phyloP scores from a whole-genome alignment of 2,888 invertebrate species.

The Gymnocheta viridis region DNA sequence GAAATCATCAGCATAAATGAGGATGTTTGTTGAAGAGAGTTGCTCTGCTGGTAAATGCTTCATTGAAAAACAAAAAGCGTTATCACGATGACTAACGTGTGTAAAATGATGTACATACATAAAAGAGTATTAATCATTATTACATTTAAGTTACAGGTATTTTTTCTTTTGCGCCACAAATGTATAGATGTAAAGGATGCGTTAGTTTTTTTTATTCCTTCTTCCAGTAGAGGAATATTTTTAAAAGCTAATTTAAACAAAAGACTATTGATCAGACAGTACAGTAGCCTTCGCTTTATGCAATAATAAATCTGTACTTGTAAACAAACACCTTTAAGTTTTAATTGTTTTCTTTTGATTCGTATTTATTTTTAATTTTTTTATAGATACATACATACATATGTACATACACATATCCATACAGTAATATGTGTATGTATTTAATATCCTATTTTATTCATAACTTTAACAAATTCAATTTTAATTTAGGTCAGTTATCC shows the following conservation, averaged over 20 bases:
- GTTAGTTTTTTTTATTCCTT: not conserved
- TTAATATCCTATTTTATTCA: not conserved
- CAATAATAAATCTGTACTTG: not conserved
- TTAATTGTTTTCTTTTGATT: not conserved
- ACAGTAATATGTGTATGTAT: not conserved
- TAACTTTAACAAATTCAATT: not conserved
- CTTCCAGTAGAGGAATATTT: not conserved
- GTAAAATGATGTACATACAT: slow-evolving; percentile 42
- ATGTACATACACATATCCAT: not conserved
- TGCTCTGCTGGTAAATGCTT: slow-evolving; percentile 10
- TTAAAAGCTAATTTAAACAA: slow-evolving; percentile 17
- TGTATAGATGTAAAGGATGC: slow-evolving; percentile 60
- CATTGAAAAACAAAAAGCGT: not conserved
- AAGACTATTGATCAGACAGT: not conserved
- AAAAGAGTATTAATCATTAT: slow-evolving; percentile 32
- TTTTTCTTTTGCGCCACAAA: slow-evolving; percentile 51
- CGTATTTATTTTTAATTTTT: not conserved
- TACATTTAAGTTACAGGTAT: slow-evolving; percentile 3
- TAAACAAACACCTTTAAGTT: not conserved
- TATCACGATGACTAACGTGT: slow-evolving; percentile 1
- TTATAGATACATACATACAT: not conserved
- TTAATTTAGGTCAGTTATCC: slow-evolving; percentile 64
- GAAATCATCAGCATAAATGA: slow-evolving; percentile 45
- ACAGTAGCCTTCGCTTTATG: not conserved
- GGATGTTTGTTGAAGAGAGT: slow-evolving; percentile 3